Evolutionary conservation across 2,888 invertebrate genomes (phyloP).

Genomic region (Drosophila siamana): DNA sequence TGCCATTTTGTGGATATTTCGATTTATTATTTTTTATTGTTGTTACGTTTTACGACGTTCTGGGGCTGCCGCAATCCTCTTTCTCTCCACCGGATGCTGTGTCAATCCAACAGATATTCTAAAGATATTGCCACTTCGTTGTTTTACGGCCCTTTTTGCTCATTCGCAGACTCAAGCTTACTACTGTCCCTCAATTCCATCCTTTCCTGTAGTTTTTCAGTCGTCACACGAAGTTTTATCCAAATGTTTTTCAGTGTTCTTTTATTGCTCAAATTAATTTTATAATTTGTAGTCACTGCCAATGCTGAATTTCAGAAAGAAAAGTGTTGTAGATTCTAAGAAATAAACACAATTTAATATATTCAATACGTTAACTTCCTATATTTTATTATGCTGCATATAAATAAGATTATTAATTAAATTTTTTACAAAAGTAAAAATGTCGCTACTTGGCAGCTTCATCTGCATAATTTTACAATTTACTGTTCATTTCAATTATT

Average conservation of each 20-base stretch:
- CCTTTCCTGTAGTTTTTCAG: conserved; percentile 38
- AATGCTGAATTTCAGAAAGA: background rate
- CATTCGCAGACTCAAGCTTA: conserved; percentile 29
- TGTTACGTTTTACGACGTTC: conserved; percentile 77
- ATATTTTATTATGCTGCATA: background rate
- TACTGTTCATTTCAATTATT: too few species aligned
- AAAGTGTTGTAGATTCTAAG: too few species aligned
- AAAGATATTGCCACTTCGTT: conserved; percentile 58
- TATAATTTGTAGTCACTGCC: conserved; percentile 49
- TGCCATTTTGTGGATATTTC: conserved; percentile 79
- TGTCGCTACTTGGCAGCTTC: too few species aligned
- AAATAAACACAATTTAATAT: background rate
- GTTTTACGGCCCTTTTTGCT: conserved; percentile 44
- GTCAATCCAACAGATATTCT: conserved; percentile 62
- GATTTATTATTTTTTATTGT: conserved; percentile 81
- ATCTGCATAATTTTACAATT: too few species aligned
- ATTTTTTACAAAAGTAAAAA: too few species aligned
- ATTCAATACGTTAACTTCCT: background rate
- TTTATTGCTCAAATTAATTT: conserved; percentile 65
- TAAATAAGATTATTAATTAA: too few species aligned
- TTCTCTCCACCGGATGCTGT: conserved; percentile 30
- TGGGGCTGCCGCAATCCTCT: conserved; percentile 21
- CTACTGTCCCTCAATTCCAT: background rate
- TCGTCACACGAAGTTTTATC: conserved; percentile 48
- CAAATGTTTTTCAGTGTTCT: conserved; percentile 59